phyloP scores from a whole-genome alignment of 1,140 invertebrate species.

The Pachypsylla venusta region DNA sequence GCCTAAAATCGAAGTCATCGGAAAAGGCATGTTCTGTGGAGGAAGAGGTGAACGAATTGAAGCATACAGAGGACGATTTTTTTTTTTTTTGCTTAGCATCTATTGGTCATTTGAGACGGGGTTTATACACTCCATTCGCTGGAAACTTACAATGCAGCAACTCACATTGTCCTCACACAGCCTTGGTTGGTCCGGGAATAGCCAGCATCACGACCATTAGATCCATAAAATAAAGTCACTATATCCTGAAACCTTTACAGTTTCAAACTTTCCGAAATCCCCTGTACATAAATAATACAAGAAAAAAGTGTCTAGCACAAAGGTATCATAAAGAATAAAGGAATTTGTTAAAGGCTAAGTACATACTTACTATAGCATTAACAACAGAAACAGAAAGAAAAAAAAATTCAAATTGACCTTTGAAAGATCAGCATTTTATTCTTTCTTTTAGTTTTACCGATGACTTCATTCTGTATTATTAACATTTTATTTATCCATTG shows the following conservation, averaged over 20 bases:
- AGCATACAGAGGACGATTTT: too few relatives aligned
- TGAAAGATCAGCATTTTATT: neutral
- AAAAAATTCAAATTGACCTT: neutral
- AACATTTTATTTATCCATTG: neutral
- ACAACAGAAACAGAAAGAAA: constrained; percentile 1
- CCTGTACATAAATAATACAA: neutral
- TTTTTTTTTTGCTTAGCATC: too few relatives aligned
- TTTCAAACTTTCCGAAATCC: neutral
- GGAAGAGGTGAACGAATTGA: too few relatives aligned
- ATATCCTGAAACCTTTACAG: too few relatives aligned
- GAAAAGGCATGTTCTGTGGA: too few relatives aligned
- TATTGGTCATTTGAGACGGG: too few relatives aligned
- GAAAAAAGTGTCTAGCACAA: constrained; percentile 4
- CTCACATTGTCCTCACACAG: neutral
- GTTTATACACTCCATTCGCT: neutral
- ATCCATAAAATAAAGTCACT: too few relatives aligned
- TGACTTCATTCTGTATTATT: neutral
- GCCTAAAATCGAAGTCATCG: too few relatives aligned
- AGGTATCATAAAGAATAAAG: constrained; percentile 8
- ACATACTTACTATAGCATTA: constrained; percentile 6
- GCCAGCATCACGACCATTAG: too few relatives aligned
- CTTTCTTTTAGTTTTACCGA: too few relatives aligned
- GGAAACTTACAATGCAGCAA: neutral
- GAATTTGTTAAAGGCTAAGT: constrained; percentile 9
- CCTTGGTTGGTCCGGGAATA: neutral